These are phyloP conservation scores for Anarrhichthys ocellatus DNA, from an alignment of 2,113 vertebrate genomes.

Conservation along the genomic window DNA sequence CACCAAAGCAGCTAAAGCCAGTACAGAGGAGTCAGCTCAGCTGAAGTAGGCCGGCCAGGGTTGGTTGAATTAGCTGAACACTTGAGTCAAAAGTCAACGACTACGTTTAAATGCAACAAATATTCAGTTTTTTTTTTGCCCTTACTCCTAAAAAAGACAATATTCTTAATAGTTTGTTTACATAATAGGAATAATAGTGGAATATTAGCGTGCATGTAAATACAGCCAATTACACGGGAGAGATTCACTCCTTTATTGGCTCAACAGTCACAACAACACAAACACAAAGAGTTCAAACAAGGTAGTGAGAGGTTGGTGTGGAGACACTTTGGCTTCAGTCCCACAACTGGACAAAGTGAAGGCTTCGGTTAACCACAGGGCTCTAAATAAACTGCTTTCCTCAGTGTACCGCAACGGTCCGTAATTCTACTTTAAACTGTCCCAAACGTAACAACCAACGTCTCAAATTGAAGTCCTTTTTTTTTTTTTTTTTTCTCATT, in stretches of 20 bases:
- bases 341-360: too few species aligned
- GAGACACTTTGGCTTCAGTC: too few species aligned
- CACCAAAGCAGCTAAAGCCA: not conserved
- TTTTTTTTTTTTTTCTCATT: too few species aligned
- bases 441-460: too few species aligned
- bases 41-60: not conserved
- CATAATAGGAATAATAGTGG: not conserved
- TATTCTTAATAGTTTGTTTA: not conserved
- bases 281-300: not conserved
- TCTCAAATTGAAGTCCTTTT: too few species aligned
- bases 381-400: too few species aligned
- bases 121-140: too few species aligned
- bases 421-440: too few species aligned
- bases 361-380: too few species aligned
- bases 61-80: not conserved
- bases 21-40: not conserved
- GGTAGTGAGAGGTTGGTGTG: too few species aligned
- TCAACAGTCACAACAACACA: not conserved
- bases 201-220: not conserved
- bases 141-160: too few species aligned
- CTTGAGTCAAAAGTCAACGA: not conserved
- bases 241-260: not conserved
- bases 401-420: too few species aligned
- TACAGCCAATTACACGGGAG: not conserved
- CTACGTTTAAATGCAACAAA: not conserved